These are phyloP conservation scores for Anhinga rufa DNA, from an alignment of 2,113 vertebrate genomes.

Conservation along the genomic window DNA sequence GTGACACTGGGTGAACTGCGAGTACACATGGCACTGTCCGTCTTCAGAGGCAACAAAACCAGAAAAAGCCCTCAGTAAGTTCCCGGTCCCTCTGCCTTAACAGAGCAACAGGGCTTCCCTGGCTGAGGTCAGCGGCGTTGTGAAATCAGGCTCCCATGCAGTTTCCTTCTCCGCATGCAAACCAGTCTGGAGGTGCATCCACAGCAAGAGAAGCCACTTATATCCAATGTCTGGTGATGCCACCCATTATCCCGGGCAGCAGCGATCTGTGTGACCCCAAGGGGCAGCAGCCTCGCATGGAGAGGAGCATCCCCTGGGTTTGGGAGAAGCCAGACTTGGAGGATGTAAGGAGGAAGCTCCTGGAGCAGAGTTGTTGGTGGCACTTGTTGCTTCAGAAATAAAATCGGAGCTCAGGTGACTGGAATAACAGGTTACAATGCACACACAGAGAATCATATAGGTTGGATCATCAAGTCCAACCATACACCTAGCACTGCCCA, in stretches of 20 bases:
- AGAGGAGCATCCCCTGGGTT: too few relatives aligned
- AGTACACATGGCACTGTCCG: fast-evolving
- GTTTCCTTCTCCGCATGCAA: neutral
- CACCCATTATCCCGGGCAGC: neutral
- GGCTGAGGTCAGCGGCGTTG: neutral
- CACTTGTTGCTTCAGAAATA: neutral
- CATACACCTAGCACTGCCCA: too few relatives aligned
- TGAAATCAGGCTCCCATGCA: neutral
- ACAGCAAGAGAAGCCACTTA: neutral
- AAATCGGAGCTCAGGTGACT: neutral
- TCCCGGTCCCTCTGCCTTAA: neutral
- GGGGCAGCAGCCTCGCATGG: fast-evolving
- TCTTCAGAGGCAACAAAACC: neutral
- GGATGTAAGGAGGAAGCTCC: neutral
- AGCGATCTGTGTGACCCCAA: neutral
- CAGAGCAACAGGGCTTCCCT: neutral
- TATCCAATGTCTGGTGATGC: neutral
- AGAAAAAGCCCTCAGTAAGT: too few relatives aligned
- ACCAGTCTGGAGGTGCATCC: neutral
- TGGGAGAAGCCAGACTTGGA: neutral
- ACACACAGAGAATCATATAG: too few relatives aligned
- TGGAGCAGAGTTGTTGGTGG: neutral
- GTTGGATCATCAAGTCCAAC: too few relatives aligned
- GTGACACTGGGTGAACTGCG: neutral
- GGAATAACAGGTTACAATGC: neutral